Evolutionary conservation across 2,888 invertebrate genomes (phyloP), one percentile per base, ranked within the genome.

Genomic region (Mylabris sibirica): DNA sequence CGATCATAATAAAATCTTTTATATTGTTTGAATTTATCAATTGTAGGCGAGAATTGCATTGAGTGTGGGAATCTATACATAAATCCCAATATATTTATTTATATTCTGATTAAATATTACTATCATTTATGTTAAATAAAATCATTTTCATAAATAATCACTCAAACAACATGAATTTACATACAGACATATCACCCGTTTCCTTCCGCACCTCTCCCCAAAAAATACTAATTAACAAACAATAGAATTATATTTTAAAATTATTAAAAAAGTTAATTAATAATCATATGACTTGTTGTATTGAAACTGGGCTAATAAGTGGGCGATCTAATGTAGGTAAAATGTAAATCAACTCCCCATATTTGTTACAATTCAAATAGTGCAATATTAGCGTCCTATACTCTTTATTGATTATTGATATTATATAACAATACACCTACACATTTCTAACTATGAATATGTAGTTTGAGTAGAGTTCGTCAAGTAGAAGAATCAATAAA

Each of bases 401-500:
- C 30, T 30, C 30, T 30, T 30, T 30, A 30, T 30, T 30, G 30
- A 30, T 30, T 30, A 30, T n/a, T n/a, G 30, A 30, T 6, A 4
- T 30, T 8, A 8, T 30, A 30, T 30, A 30, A 30, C 30, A 6
- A 8, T 30, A 30, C 30, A 30, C 30, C 30, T 30, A 30, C n/a
- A 17, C 44, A 8, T 44, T n/a, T 44, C 44, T 49, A 49, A 11
- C 20, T 8, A 3, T n/a, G n/a, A n/a, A n/a, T n/a, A n/a, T n/a
- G n/a, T n/a, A 11, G 20, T 20, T 22, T 6, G 2, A 20, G 49
- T 49, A 9, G 44, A 49, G 8, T 49, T 49, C 30, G 44, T 49
- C 17, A 20, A 49, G 20, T 49, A 20, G 20, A 49, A 49, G 49
- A 49, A 49, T 49, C 49, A 49, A 49, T 49, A 49, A n/a, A 49